Base-by-base conservation (phyloP, 1,140 invertebrate genomes). In the Paralvinella palmiformis region DNA sequence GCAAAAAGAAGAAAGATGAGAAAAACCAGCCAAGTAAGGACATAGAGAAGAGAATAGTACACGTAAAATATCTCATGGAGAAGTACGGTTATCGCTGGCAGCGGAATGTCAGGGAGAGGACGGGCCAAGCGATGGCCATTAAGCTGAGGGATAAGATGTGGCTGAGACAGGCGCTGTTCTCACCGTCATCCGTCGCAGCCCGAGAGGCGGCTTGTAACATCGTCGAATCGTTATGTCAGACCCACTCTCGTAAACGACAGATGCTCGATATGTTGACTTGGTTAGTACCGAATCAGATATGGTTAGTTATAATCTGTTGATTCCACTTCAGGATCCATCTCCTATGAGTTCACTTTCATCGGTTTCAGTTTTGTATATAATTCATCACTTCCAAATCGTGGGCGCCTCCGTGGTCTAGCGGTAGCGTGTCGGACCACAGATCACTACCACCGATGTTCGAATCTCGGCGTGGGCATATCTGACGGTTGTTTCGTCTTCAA, bases 111-210 rank as follows among this genome's bases (percentile, higher is more conserved):
- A 44, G 57, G 55, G 50, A 64, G 44, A 48, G 44, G 44, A 24
- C n/a, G 44, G 10, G 44, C 27, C 6, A 4, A 6, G 45, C 20
- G 45, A 50, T 4, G 7, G 45, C 37, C 27, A 65, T 87, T 2
- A 83, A 83, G 55, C 73, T 88, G 24, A 77, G 82, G 5, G 85
- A 87, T 64, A 84, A 85, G 1, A 89, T 89, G 3, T 96, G 94
- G 94, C 81, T 96, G 6, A 88, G 91, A 65, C 88, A 89, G 6
- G 88, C 96, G 6, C 84, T 96, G 65, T 96, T 96, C 75, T 94
- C 94, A 79, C 86, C 90, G 0, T 92, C 91, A 74, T 96, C 92
- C 0, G 84, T 91, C 50, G 85, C 93, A 50, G 91, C 91, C 0
- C 84, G 94, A 32, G 88, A 92, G 75, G 88, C 94, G 20, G 91